Evolutionary conservation across 2,113 vertebrate species (phyloP).

Genomic region (Sphaerodactylus townsendi): DNA sequence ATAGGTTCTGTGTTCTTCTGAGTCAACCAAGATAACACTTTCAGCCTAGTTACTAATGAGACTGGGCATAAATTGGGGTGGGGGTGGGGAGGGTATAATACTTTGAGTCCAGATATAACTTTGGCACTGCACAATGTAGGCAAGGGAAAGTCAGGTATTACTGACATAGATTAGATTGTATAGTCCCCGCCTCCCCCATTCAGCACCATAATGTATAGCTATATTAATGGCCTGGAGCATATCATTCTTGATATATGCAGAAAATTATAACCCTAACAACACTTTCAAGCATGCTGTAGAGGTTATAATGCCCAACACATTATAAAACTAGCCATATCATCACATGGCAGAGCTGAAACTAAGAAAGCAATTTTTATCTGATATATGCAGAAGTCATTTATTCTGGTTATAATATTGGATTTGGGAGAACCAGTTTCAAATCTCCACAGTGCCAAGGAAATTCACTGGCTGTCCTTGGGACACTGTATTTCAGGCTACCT

Average conservation of each 20-base stretch:
- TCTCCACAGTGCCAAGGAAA: too few relatives aligned
- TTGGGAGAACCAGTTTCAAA: too few relatives aligned
- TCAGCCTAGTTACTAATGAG: not conserved
- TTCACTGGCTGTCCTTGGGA: too few relatives aligned
- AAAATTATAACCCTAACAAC: not conserved
- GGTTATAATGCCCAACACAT: too few relatives aligned
- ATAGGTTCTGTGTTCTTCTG: conserved; percentile 30
- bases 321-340: not conserved
- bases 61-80: not conserved
- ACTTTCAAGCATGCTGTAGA: not conserved
- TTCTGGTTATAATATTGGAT: too few relatives aligned
- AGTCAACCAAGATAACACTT: not conserved
- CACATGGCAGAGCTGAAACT: not conserved
- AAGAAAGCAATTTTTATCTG: not conserved
- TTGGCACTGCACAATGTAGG: not conserved
- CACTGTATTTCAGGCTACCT: too few relatives aligned
- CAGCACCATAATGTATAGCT: not conserved
- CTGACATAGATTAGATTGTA: not conserved
- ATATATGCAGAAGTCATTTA: not conserved
- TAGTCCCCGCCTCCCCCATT: not conserved
- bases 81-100: too few relatives aligned
- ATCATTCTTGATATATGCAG: not conserved
- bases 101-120: not conserved
- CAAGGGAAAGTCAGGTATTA: not conserved
- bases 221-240: not conserved